Conservation (phyloP, 2,888 invertebrate species). For the Keiferia lycopersicella region DNA sequence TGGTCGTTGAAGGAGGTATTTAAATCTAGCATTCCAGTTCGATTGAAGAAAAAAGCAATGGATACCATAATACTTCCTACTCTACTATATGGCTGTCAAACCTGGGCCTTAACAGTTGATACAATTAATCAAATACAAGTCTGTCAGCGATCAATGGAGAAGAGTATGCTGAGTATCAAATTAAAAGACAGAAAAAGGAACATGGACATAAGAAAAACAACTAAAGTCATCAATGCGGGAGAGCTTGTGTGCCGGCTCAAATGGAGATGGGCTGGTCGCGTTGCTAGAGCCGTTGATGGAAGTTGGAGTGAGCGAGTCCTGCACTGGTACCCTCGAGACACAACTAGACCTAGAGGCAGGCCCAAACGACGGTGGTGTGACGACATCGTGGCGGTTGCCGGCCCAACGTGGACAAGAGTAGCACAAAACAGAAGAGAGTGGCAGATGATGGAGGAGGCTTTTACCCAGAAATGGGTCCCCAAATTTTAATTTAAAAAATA, state of each 20-base stretch:
- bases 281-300: slow-evolving; percentile 17
- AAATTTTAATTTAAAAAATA: not conserved
- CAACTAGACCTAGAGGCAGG: not conserved
- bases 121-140: not conserved
- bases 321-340: slow-evolving; percentile 12
- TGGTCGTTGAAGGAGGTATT: slow-evolving; percentile 27
- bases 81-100: slow-evolving; percentile 18
- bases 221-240: slow-evolving; percentile 26
- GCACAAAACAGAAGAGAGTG: not conserved
- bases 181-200: slow-evolving; percentile 3
- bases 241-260: slow-evolving; percentile 25
- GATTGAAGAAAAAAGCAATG: slow-evolving; percentile 16
- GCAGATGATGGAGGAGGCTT: slow-evolving; percentile 2
- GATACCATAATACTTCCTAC: not conserved
- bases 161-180: slow-evolving; percentile 4
- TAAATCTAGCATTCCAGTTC: slow-evolving; percentile 2
- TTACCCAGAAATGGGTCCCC: not conserved
- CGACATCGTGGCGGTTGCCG: not conserved
- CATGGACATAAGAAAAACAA: slow-evolving; percentile 20
- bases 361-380: slow-evolving; percentile 10
- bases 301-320: slow-evolving; percentile 21
- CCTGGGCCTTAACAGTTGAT: slow-evolving; percentile 1
- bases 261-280: slow-evolving; percentile 31
- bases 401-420: not conserved
- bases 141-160: slow-evolving; percentile 5